These are phyloP conservation scores for Gambusia holbrooki DNA, from an alignment of 2,113 vertebrate species.

Conservation along the genomic window DNA sequence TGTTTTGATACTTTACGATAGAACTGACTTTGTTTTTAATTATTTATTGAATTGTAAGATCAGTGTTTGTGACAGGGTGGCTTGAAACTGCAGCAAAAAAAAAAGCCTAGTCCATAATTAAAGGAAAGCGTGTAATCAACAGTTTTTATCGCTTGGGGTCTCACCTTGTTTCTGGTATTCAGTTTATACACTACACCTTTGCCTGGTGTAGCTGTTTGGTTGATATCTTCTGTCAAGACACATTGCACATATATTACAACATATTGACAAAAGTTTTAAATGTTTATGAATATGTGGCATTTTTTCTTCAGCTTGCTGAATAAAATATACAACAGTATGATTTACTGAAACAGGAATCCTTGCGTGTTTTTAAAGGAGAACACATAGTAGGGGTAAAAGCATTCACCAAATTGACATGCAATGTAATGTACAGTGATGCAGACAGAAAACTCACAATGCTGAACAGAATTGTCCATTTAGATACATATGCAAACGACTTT, in stretches of 20 bases:
- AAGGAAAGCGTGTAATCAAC: constrained; percentile 45
- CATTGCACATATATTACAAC: not conserved
- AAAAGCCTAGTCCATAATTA: constrained; percentile 61
- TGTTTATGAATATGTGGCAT: not conserved
- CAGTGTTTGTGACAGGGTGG: constrained; percentile 70
- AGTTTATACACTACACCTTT: constrained; percentile 22
- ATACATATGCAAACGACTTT: not conserved
- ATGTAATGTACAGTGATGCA: too few relatives aligned
- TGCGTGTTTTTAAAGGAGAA: not conserved
- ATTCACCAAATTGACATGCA: too few relatives aligned
- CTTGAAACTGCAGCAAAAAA: constrained; percentile 51
- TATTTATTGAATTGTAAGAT: constrained; percentile 52
- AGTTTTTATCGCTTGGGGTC: constrained; percentile 63
- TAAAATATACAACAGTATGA: constrained; percentile 6
- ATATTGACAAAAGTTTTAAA: not conserved
- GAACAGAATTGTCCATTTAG: not conserved
- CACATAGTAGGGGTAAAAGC: not conserved
- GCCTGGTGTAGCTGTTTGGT: not conserved
- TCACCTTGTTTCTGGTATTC: constrained; percentile 44
- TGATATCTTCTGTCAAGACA: constrained; percentile 2
- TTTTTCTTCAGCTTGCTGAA: constrained; percentile 4
- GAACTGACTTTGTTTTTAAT: constrained; percentile 65
- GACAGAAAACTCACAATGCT: not conserved
- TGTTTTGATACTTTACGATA: constrained; percentile 32
- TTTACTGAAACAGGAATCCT: constrained; percentile 1